A percentile compares a stretch with the other conserved stretches of the same genome.
Evolutionary conservation across 2,888 invertebrate species (phyloP).

Genomic region (Idaea dimidiata): DNA sequence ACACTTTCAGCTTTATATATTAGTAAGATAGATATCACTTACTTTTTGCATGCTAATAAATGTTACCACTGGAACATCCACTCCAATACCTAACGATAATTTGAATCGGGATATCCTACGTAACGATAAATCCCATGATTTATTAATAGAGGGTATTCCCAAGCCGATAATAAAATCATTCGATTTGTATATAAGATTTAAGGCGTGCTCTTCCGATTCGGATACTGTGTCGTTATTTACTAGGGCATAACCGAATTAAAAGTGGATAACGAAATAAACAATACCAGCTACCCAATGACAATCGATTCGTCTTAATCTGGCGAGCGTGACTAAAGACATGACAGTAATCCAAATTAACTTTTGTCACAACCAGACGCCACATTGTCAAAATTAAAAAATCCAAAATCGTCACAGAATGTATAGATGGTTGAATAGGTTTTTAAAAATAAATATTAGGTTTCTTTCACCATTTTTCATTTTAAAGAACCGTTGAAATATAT

Average conservation of each 20-base stretch:
- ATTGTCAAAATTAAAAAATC: too few species aligned
- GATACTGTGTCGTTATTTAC: background rate
- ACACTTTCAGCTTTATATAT: too few species aligned
- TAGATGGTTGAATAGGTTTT: too few species aligned
- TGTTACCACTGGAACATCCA: background rate
- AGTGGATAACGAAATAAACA: background rate
- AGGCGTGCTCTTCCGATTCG: background rate
- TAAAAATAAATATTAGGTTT: too few species aligned
- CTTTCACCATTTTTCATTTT: too few species aligned
- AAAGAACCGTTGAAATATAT: too few species aligned
- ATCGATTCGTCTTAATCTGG: too few species aligned
- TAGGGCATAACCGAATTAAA: background rate
- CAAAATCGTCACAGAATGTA: too few species aligned
- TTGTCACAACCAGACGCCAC: too few species aligned
- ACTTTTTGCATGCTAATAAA: background rate
- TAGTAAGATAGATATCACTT: background rate
- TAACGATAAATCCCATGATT: background rate
- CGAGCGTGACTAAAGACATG: too few species aligned
- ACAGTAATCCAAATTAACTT: too few species aligned
- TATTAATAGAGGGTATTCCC: background rate
- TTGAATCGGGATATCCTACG: background rate
- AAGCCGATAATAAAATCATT: background rate
- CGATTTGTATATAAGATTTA: background rate
- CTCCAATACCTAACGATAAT: background rate
- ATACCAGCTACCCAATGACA: too few species aligned